phyloP scores from a whole-genome alignment of 2,888 invertebrate species.

The Archaeoteleia sp. region DNA sequence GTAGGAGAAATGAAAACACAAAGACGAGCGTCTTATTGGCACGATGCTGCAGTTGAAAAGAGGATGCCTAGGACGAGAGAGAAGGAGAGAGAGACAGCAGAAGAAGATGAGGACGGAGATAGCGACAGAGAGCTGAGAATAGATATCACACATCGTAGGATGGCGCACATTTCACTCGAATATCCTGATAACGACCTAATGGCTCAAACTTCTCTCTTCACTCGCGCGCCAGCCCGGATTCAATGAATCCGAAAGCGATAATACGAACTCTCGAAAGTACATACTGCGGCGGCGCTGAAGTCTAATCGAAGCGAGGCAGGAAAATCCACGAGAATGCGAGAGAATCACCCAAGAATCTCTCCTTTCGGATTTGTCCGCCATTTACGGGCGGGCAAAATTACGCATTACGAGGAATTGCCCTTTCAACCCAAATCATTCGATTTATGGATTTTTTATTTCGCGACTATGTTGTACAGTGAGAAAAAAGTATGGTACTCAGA shows the following conservation, averaged over 20 bases:
- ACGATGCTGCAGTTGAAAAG: constrained; percentile 15
- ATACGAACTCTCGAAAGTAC: constrained; percentile 64
- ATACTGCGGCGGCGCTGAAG: constrained; percentile 37
- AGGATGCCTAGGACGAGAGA: constrained; percentile 22
- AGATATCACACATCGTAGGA: constrained; percentile 67
- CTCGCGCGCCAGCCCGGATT: constrained; percentile 57
- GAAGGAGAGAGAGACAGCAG: constrained; percentile 24
- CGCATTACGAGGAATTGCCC: constrained; percentile 16
- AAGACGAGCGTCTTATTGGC: constrained; percentile 17
- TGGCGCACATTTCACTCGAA: constrained; percentile 67
- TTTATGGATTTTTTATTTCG: constrained; percentile 27
- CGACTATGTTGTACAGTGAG: constrained; percentile 12
- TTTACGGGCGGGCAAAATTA: constrained; percentile 26
- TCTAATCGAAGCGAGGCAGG: constrained; percentile 48
- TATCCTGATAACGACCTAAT: constrained; percentile 68
- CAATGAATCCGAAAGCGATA: constrained; percentile 71
- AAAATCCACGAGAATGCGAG: constrained; percentile 38
- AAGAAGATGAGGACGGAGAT: constrained; percentile 43
- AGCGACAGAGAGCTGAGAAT: constrained; percentile 56
- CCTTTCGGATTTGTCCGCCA: constrained; percentile 41
- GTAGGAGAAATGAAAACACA: constrained; percentile 13
- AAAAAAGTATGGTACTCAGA: no score
- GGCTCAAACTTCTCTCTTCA: constrained; percentile 64
- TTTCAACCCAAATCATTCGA: constrained; percentile 20
- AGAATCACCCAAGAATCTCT: constrained; percentile 27